Evolutionary conservation across 2,888 invertebrate species (phyloP), one percentile per base, ranked within the genome.

Genomic region (Acronicta alni): DNA sequence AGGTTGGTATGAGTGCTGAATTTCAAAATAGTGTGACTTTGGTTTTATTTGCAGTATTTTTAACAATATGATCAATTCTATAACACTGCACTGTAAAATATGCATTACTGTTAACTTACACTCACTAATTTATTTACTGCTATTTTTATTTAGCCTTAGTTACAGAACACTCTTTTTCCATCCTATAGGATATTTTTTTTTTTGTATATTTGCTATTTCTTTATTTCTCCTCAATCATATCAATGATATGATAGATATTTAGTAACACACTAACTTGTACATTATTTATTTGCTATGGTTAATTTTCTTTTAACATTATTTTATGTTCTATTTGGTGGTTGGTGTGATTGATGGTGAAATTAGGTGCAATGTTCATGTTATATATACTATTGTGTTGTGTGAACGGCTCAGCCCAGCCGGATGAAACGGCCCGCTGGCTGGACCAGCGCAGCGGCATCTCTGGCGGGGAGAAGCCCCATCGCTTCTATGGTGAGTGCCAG

Each of bases 371-470:
- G 86, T 93, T 93, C 91, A 94, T 94, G 94, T 94, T 94, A 91
- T 94, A 93, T 94, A 92, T 94, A 92, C 93, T 94, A 78, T 94
- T 93, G 85, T 93, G 92, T 94, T 94, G 93, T 94, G 90, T 92
- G 79, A 93, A 92, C 77, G 93, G 93, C 85, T 92, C 94, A 94
- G 94, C 90, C 79, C 94, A 93, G 88, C 92, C 94, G 57, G 94
- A 94, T 74, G 94, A 94, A 77, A 94, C 94, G 18, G 93, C 93
- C 54, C 87, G 85, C 83, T 94, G 94, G 94, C 83, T 94, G 86
- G 91, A 92, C 75, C 92, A 93, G 74, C 89, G 88, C 75, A 91
- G 87, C 74, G 87, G 88, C 67, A 79, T 85, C 66, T 77, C 85
- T 41, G 83, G 83, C 51, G 85, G 87, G 62, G 91, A 91, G 83